Evolutionary conservation across 2,113 vertebrate genomes (phyloP), one percentile per base, ranked within the genome.

Genomic region (Puma concolor): DNA sequence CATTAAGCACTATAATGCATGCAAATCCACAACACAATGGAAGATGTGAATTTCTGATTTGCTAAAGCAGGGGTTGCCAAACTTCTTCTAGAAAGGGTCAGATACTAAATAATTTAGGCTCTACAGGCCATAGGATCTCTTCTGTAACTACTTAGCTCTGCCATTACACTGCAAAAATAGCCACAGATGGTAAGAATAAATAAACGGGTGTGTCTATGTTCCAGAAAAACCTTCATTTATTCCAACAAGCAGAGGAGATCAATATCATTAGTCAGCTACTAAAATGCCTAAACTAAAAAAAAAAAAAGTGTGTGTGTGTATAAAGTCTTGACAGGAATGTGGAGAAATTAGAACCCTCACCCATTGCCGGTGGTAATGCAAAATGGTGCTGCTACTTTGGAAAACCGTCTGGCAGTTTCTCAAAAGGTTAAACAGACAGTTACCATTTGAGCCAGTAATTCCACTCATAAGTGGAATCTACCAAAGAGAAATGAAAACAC

Each of bases 21-120:
- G 29, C 36, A 95, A 96, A 95, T 80, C 38, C 15, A 88, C 21
- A 90, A 82, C 0, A 38, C 33, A 85, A 29, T 38, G 83, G 9
- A 76, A 16, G 14, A 71, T 84, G 54, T 64, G 19, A 17, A 71
- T 74, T 52, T 96, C 71, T 95, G 7, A 94, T 83, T 87, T 97
- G 25, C 27, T 95, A 88, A 91, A 91, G 50, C 5, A 86, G 25
- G 12, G 9, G 3, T 12, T 91, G 29, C 16, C 4, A 85, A 88
- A 87, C 8, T 44, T 92, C 48, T 77, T 93, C 50, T 50, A 15
- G 77, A 54, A 57, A 44, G 1, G 17, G 8, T 10, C 0, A 90
- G 3, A 15, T 1, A 57, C 19, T 63, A 80, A 82, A 16, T 29
- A 57, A 63, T 97, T 90, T 48, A 83, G 31, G 25, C 7, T 79